Percentiles rank a stretch among this genome's conserved stretches.
These are phyloP conservation scores for Rafetus swinhoei DNA, from an alignment of 2,113 vertebrate species.

Conservation along the genomic window DNA sequence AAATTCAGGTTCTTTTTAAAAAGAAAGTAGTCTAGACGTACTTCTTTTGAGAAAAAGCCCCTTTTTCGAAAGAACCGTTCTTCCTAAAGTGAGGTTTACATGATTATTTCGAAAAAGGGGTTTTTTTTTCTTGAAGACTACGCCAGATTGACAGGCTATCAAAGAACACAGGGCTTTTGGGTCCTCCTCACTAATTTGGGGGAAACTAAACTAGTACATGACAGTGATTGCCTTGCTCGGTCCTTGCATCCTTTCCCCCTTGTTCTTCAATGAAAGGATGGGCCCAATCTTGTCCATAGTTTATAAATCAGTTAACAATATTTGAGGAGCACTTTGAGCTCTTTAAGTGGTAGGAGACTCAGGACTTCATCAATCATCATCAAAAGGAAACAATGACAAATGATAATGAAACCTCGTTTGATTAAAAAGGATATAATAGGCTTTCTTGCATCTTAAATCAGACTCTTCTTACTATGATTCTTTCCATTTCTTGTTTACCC, in stretches of 20 bases:
- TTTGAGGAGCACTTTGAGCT: neutral
- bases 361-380: neutral
- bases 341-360: neutral
- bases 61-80: too few species aligned
- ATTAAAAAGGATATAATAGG: neutral
- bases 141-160: neutral
- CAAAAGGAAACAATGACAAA: neutral
- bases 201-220: neutral
- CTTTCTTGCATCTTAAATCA: neutral
- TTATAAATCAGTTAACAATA: neutral
- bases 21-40: too few species aligned
- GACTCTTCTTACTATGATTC: neutral
- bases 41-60: too few species aligned
- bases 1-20: too few species aligned
- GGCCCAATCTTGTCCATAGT: neutral
- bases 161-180: neutral
- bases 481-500: rapidly evolving
- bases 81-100: too few species aligned
- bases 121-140: neutral
- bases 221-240: neutral
- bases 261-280: neutral
- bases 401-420: neutral
- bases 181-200: neutral
- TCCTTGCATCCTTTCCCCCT: neutral
- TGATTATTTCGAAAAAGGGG: too few species aligned